Conservation (phyloP, 2,888 invertebrate genomes). For the Drepana falcataria region DNA sequence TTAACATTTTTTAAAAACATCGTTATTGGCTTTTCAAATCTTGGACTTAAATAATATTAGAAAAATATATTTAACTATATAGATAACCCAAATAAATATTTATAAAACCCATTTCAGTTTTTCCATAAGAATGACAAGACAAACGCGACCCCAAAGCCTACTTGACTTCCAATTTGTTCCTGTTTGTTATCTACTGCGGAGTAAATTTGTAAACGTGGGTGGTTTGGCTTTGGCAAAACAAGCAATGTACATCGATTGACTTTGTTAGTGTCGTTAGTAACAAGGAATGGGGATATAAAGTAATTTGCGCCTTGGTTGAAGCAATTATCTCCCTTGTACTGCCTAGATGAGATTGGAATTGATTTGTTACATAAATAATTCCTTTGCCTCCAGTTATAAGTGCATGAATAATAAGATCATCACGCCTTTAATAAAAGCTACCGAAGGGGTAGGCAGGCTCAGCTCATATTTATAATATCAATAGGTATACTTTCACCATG, state of each 20-base stretch:
- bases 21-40: too few relatives aligned
- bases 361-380: too few relatives aligned
- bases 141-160: too few relatives aligned
- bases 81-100: neutral
- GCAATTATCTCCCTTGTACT: constrained; percentile 38
- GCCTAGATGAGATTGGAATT: constrained; percentile 30
- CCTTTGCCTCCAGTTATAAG: too few relatives aligned
- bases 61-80: too few relatives aligned
- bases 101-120: constrained; percentile 1
- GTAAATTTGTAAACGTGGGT: neutral
- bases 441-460: too few relatives aligned
- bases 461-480: too few relatives aligned
- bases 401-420: too few relatives aligned
- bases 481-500: too few relatives aligned
- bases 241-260: constrained; percentile 19
- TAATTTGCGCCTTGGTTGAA: constrained; percentile 33
- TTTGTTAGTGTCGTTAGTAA: constrained; percentile 15
- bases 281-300: constrained; percentile 14
- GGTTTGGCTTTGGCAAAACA: constrained; percentile 7
- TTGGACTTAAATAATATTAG: too few relatives aligned
- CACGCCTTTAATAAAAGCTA: too few relatives aligned
- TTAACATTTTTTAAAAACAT: too few relatives aligned
- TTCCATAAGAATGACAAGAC: neutral
- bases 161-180: neutral
- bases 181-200: constrained; percentile 10